A percentile compares a stretch with the other conserved stretches of the same genome.
Evolutionary conservation across 2,113 vertebrate species (phyloP).

Genomic region (Sterna hirundo): DNA sequence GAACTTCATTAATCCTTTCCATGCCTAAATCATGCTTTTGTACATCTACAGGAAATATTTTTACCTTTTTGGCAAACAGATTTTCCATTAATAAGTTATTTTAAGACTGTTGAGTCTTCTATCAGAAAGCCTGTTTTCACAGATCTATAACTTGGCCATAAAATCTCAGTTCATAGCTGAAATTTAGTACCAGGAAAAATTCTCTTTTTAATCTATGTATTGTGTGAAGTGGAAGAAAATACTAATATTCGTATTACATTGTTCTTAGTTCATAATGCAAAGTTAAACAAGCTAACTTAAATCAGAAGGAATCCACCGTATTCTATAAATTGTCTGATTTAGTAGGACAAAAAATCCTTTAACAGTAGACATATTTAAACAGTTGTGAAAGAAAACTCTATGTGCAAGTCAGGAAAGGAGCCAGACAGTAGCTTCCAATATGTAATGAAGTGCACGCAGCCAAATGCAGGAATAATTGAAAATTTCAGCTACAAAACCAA

Average conservation of each 20-base stretch:
- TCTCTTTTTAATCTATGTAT: not conserved
- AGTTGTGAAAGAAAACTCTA: not conserved
- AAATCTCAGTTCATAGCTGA: conserved; percentile 35
- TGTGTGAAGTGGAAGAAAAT: not conserved
- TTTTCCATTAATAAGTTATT: conserved; percentile 28
- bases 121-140: not conserved
- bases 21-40: not conserved
- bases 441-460: not conserved
- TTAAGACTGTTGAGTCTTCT: conserved; percentile 2
- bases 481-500: not conserved
- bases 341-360: not conserved
- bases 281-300: not conserved
- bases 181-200: conserved; percentile 44
- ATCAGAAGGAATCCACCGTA: not conserved
- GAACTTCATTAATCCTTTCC: not conserved
- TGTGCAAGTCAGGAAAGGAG: not conserved
- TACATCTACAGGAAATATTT: conserved; percentile 45
- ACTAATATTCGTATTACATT: not conserved
- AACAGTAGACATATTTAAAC: not conserved
- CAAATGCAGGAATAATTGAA: not conserved
- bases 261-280: not conserved
- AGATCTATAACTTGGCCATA: conserved; percentile 16
- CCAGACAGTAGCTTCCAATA: not conserved
- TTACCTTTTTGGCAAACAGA: not conserved
- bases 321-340: not conserved